A percentile compares a stretch with the other conserved stretches of the same genome.
phyloP scores from a whole-genome alignment of 2,888 invertebrate genomes.

The Aricia artaxerxes region DNA sequence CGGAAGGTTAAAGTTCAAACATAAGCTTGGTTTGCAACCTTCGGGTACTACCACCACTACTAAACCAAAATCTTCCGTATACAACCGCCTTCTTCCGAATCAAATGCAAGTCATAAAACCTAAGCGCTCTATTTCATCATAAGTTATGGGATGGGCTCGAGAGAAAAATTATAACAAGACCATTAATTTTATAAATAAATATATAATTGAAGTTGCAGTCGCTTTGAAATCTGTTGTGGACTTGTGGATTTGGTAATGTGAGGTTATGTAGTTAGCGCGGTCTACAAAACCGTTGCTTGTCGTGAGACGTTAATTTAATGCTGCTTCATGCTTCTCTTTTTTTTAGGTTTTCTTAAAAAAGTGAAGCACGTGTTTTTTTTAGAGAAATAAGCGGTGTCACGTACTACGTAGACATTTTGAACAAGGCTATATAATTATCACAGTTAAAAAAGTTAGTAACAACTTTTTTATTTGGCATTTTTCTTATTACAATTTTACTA shows the following conservation, averaged over 20 bases:
- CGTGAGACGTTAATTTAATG: conserved; percentile 34
- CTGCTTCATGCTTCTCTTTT: background rate
- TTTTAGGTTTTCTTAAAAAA: background rate
- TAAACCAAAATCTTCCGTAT: background rate
- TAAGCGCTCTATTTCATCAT: background rate
- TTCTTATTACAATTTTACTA: background rate
- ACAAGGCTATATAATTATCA: background rate
- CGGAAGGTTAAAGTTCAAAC: background rate
- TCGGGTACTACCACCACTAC: background rate
- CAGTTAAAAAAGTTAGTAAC: background rate
- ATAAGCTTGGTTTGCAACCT: background rate
- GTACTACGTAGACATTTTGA: too few species aligned
- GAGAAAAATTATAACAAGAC: background rate
- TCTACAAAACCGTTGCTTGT: conserved; percentile 31
- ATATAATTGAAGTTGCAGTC: background rate
- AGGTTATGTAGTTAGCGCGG: conserved; percentile 21
- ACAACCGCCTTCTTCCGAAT: background rate
- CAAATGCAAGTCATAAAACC: background rate
- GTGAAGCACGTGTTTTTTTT: background rate
- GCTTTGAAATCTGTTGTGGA: conserved; percentile 24
- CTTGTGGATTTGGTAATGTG: conserved; percentile 20
- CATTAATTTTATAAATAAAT: conserved; percentile 1
- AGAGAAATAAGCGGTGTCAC: background rate
- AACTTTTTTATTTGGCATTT: background rate
- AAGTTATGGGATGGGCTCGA: background rate